Conservation (phyloP, 2,797 vertebrate species). For the Halcyon badia region DNA sequence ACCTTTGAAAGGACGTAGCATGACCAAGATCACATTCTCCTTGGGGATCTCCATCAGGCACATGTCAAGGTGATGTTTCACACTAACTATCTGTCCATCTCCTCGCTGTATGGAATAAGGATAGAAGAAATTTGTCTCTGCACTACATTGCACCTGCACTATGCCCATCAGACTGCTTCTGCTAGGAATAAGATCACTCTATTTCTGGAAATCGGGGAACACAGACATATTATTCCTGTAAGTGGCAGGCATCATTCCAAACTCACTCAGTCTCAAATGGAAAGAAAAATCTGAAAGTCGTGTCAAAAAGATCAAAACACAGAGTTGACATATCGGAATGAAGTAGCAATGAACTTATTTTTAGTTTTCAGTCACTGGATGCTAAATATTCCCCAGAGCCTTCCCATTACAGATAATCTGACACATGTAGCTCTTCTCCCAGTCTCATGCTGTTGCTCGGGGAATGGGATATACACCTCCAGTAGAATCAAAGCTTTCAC, state of each 20-base stretch:
- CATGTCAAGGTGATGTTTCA: neutral
- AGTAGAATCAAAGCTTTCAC: neutral
- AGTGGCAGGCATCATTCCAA: constrained; percentile 44
- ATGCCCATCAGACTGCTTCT: neutral
- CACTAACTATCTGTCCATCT: neutral
- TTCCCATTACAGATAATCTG: neutral
- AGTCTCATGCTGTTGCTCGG: neutral
- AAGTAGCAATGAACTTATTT: constrained; percentile 50
- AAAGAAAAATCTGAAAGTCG: constrained; percentile 25
- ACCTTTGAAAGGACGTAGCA: neutral
- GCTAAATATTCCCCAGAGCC: constrained; percentile 44
- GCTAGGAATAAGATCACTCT: constrained; percentile 31
- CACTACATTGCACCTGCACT: neutral
- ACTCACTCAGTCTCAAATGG: neutral
- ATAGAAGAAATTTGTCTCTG: neutral
- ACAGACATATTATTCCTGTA: neutral
- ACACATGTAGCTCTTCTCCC: neutral
- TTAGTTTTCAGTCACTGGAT: constrained; percentile 45
- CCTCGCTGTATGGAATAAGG: neutral
- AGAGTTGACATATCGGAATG: constrained; percentile 26
- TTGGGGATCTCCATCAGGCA: neutral
- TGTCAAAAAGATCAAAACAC: constrained; percentile 56
- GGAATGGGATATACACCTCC: neutral
- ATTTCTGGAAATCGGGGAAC: constrained; percentile 25
- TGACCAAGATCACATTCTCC: neutral